A percentile compares a stretch with the other conserved stretches of the same genome.
Evolutionary conservation across 2,113 vertebrate species (phyloP).

Genomic region (Verasper variegatus): DNA sequence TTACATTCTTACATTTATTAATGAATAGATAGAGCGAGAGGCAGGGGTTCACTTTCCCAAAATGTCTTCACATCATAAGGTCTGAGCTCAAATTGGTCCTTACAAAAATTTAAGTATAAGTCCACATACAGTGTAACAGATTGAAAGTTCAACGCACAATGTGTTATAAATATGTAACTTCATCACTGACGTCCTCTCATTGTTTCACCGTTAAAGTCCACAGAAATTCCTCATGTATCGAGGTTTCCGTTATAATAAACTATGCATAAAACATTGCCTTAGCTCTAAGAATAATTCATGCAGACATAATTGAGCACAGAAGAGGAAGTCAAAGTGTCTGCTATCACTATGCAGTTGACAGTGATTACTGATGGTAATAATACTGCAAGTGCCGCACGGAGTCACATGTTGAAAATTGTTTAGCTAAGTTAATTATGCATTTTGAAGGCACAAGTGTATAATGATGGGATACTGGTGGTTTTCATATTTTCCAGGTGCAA

Average conservation of each 20-base stretch:
- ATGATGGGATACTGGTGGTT: not conserved
- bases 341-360: conserved; percentile 32
- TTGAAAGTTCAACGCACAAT: not conserved
- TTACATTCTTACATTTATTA: conserved; percentile 31
- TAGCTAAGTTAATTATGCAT: not conserved
- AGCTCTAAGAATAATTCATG: conserved; percentile 60
- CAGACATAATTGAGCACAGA: conserved; percentile 56
- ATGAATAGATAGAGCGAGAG: conserved; percentile 46
- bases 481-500: not conserved
- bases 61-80: too few species aligned
- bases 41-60: conserved; percentile 3
- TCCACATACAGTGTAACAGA: not conserved
- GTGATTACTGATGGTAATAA: conserved; percentile 36
- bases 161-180: conserved; percentile 6
- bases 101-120: not conserved
- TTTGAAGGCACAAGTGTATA: conserved; percentile 1
- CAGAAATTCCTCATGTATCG: conserved; percentile 10
- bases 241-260: conserved; percentile 47
- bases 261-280: conserved; percentile 60
- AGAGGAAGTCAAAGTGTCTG: conserved; percentile 46
- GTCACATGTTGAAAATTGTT: conserved; percentile 30
- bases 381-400: not conserved
- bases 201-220: conserved; percentile 15
- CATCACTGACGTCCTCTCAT: not conserved
- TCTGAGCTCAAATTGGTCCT: not conserved